Percentiles rank a stretch among this genome's conserved stretches.
These are phyloP conservation scores for Discoglossus pictus DNA, from an alignment of 2,797 vertebrate species.

Conservation along the genomic window DNA sequence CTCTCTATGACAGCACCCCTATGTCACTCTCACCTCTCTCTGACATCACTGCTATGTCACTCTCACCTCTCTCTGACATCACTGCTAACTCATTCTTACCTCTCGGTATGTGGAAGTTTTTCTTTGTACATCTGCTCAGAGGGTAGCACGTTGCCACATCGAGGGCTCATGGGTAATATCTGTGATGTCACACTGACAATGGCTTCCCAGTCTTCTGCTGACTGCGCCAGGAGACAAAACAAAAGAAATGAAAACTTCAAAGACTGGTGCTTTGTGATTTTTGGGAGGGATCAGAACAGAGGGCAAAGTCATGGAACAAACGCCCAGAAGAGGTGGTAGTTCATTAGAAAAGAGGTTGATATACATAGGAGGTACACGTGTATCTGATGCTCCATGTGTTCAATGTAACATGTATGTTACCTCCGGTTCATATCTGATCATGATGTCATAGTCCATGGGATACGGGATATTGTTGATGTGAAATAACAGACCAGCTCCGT, in stretches of 20 bases:
- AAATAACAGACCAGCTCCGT: constrained; percentile 83
- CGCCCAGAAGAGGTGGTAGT: no score
- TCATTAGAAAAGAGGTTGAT: no score
- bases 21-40: no score
- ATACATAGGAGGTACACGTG: no score
- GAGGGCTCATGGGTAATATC: constrained; percentile 75
- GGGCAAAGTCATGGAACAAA: no score
- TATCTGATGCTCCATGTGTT: no score
- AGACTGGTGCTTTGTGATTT: no score
- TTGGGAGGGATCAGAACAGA: no score
- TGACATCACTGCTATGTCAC: no score
- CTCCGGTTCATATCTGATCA: constrained; percentile 85
- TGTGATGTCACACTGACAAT: constrained; percentile 77
- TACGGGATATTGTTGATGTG: constrained; percentile 76
- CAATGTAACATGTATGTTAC: constrained; percentile 60
- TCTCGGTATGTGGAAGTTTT: constrained; percentile 75
- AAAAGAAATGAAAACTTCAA: no score
- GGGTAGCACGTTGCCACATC: constrained; percentile 83
- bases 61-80: no score
- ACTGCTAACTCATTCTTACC: constrained; percentile 61
- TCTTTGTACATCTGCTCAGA: constrained; percentile 83
- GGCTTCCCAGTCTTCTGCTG: constrained; percentile 87
- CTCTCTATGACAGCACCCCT: no score
- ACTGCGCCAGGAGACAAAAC: constrained; percentile 63
- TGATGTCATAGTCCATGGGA: constrained; percentile 85